These are phyloP conservation scores for Rhimphoctona megacephalus DNA, from an alignment of 2,888 invertebrate species.

Conservation along the genomic window DNA sequence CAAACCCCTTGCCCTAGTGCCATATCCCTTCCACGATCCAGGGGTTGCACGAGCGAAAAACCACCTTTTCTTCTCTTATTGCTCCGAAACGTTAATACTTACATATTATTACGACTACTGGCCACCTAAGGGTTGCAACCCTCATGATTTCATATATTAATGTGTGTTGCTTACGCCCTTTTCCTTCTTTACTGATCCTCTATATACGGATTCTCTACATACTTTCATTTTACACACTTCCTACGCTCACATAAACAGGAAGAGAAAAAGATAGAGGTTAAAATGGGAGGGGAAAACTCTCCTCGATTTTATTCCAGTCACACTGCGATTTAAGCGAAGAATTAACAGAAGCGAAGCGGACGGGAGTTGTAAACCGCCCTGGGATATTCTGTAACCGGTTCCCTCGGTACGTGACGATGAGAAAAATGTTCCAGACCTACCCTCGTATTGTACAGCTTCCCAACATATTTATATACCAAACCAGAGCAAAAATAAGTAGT, in stretches of 20 bases:
- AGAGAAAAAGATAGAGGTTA: neutral
- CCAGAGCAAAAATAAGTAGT: constrained; percentile 2
- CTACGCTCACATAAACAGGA: neutral
- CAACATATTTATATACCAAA: neutral
- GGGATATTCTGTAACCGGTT: constrained; percentile 48
- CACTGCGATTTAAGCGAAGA: constrained; percentile 73
- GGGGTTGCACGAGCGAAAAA: constrained; percentile 47
- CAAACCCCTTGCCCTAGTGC: constrained; percentile 43
- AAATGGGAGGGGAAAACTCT: constrained; percentile 28
- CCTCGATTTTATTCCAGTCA: constrained; percentile 70
- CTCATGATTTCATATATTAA: neutral
- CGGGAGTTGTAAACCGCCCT: constrained; percentile 69
- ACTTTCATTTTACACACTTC: neutral
- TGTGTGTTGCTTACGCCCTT: neutral
- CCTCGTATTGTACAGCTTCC: neutral
- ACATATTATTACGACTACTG: constrained; percentile 9
- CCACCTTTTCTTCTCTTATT: constrained; percentile 41
- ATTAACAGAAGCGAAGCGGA: constrained; percentile 72
- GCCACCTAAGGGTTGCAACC: neutral
- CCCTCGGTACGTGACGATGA: constrained; percentile 64
- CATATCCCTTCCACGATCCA: constrained; percentile 42
- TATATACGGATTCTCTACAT: neutral
- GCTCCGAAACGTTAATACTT: constrained; percentile 12
- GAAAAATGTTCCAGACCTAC: constrained; percentile 54
- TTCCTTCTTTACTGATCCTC: neutral